Percentiles rank a stretch among this genome's conserved stretches.
Evolutionary conservation across 2,888 invertebrate genomes (phyloP).

Genomic region (Pseudococcus jackbeardsleyi): DNA sequence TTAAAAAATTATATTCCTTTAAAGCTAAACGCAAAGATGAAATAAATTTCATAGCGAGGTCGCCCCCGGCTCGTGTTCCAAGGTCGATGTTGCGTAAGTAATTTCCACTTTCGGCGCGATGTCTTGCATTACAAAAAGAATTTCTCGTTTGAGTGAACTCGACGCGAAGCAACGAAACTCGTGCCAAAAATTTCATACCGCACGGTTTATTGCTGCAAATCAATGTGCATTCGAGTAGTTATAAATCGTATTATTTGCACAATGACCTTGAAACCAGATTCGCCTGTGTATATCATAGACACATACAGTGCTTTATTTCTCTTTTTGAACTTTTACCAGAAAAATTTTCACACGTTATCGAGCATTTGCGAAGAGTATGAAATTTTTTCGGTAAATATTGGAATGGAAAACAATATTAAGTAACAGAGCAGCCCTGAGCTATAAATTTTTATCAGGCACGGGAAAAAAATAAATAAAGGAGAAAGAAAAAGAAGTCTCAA

Average conservation of each 20-base stretch:
- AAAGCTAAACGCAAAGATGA: not conserved
- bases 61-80: not conserved
- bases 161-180: not conserved
- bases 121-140: conserved; percentile 10
- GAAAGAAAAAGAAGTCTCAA: not conserved
- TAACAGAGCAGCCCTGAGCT: not conserved
- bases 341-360: not conserved
- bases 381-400: not conserved
- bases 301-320: not conserved
- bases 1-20: not conserved
- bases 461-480: not conserved
- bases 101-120: not conserved
- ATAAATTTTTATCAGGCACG: not conserved
- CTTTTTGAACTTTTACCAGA: not conserved
- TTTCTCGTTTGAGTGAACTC: conserved; percentile 22
- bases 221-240: not conserved
- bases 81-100: not conserved
- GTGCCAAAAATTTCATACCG: conserved; percentile 14
- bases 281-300: not conserved
- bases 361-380: not conserved
- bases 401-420: not conserved
- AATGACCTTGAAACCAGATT: conserved; percentile 3
- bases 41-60: not conserved
- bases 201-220: conserved; percentile 3
- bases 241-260: conserved; percentile 20